Evolutionary conservation across 1,140 invertebrate species (phyloP).

Genomic region (Bicyclus anynana): DNA sequence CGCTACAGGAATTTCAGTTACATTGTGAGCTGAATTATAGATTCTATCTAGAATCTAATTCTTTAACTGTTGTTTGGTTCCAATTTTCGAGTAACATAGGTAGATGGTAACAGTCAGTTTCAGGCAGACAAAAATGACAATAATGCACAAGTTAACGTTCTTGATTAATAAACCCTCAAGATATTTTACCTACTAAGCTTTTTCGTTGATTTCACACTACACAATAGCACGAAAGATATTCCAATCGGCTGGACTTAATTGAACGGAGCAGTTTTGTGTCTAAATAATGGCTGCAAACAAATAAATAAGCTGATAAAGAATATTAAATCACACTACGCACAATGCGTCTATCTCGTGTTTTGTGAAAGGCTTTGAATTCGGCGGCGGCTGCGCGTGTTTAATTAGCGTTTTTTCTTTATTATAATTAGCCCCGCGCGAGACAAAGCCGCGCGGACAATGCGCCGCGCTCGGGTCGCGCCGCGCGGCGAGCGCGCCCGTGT

Average conservation of each 20-base stretch:
- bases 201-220: neutral
- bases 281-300: neutral
- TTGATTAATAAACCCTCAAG: too few relatives aligned
- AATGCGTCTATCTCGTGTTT: constrained; percentile 2
- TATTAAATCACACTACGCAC: constrained; percentile 7
- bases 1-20: too few relatives aligned
- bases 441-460: constrained; percentile 15
- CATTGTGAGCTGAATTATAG: too few relatives aligned
- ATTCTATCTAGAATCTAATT: too few relatives aligned
- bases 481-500: neutral
- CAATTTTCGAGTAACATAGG: too few relatives aligned
- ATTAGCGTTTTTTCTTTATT: constrained; percentile 50
- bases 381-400: constrained; percentile 33
- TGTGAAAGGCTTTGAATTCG: constrained; percentile 1
- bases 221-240: neutral
- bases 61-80: too few relatives aligned
- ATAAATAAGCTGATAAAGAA: neutral
- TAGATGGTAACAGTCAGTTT: too few relatives aligned
- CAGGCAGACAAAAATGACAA: too few relatives aligned
- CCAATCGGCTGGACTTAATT: neutral
- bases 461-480: constrained; percentile 15
- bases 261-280: neutral
- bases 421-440: constrained; percentile 36
- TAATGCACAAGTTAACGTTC: too few relatives aligned
- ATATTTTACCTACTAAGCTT: too few relatives aligned